phyloP scores from a whole-genome alignment of 2,113 vertebrate genomes.

The Clinocottus analis region DNA sequence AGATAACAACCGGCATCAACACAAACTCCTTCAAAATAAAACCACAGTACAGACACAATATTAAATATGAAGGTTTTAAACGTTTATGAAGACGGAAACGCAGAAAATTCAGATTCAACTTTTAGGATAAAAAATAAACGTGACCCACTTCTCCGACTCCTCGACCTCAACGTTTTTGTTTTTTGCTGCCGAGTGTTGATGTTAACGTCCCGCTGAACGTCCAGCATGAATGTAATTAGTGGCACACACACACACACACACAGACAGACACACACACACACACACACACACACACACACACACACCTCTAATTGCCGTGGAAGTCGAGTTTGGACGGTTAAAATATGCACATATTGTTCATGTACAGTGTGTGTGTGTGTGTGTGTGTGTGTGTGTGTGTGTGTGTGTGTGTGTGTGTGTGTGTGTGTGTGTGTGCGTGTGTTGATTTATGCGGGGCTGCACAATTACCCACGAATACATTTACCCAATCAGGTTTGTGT shows the following conservation, averaged over 20 bases:
- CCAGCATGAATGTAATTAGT: constrained; percentile 14
- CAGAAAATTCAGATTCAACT: too few species aligned
- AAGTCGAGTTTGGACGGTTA: constrained; percentile 36
- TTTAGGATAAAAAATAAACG: neutral
- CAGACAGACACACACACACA: constrained; percentile 19
- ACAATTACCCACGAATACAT: constrained; percentile 72
- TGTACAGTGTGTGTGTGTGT: constrained; percentile 32
- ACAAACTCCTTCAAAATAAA: neutral
- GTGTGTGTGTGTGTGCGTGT: too few species aligned
- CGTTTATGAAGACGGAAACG: too few species aligned
- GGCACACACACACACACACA: constrained; percentile 14
- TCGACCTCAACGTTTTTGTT: neutral
- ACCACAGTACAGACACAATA: neutral
- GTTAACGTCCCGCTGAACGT: constrained; percentile 2
- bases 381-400: too few species aligned
- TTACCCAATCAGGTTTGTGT: constrained; percentile 38
- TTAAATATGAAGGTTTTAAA: too few species aligned
- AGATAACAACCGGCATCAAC: too few species aligned
- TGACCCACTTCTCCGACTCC: neutral
- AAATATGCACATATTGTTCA: constrained; percentile 69
- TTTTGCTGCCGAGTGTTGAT: neutral
- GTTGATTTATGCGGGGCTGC: constrained; percentile 66
- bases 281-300: constrained; percentile 13
- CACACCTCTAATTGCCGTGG: constrained; percentile 42
- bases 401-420: too few species aligned